Evolutionary conservation across 2,113 vertebrate genomes (phyloP).

Genomic region (Saimiri boliviensis): DNA sequence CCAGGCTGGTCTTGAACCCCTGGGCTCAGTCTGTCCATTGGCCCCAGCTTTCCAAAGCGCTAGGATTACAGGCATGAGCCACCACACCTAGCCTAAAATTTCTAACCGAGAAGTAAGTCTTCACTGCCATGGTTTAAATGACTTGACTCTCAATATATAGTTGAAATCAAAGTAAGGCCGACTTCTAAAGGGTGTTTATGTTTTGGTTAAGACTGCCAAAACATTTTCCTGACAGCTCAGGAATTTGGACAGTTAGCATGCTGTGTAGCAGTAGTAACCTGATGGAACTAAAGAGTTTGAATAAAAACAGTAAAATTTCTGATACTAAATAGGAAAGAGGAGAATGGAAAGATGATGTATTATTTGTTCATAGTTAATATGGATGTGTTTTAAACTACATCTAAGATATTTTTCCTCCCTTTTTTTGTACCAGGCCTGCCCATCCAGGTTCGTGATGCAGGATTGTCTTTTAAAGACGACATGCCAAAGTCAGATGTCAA

Average conservation of each 20-base stretch:
- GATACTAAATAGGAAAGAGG: background rate
- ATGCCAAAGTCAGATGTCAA: slow-evolving; percentile 98
- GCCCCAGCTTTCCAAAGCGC: no score
- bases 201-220: no score
- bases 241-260: background rate
- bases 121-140: no score
- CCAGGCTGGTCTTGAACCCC: no score
- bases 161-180: no score
- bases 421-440: slow-evolving; percentile 89
- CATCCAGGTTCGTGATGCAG: slow-evolving; percentile 98
- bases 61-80: no score
- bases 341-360: background rate
- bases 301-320: background rate
- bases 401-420: background rate
- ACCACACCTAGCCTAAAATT: background rate
- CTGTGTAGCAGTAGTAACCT: background rate
- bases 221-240: background rate
- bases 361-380: background rate
- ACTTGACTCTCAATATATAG: no score
- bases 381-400: background rate
- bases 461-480: slow-evolving; percentile 95
- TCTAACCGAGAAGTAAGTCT: no score
- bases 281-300: background rate
- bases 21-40: no score
- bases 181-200: no score